phyloP scores from a whole-genome alignment of 2,797 vertebrate genomes.

The Premnoplex brunnescens region DNA sequence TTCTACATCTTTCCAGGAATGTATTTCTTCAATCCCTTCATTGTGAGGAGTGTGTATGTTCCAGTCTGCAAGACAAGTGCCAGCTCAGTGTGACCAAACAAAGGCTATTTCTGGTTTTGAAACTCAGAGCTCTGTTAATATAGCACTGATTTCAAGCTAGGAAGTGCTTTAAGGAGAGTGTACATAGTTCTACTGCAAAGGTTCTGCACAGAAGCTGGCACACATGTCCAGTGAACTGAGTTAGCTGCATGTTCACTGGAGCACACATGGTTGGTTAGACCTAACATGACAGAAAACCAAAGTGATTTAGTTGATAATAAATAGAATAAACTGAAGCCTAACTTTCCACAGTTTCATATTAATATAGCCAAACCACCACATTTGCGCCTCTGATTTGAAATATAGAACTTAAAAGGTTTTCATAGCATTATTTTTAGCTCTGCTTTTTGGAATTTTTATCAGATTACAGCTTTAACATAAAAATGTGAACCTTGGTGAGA shows the following conservation, averaged over 20 bases:
- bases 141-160: not conserved
- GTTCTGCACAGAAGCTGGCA: not conserved
- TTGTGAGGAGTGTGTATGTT: not conserved
- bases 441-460: not conserved
- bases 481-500: not conserved
- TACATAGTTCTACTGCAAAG: not conserved
- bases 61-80: not conserved
- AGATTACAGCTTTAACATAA: not conserved
- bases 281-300: not conserved
- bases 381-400: not conserved
- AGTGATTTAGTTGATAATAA: not conserved
- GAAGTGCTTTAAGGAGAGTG: not conserved
- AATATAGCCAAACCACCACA: not conserved
- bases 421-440: not conserved
- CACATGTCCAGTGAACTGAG: rapidly evolving
- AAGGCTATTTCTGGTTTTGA: not conserved
- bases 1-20: not conserved
- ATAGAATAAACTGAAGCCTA: not conserved
- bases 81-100: not conserved
- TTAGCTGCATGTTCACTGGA: not conserved
- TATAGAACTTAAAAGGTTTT: not conserved
- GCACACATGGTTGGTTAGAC: not conserved
- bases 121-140: not conserved
- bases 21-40: not conserved
- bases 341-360: not conserved